phyloP scores from a whole-genome alignment of 2,113 vertebrate genomes.

The Eidolon helvum region DNA sequence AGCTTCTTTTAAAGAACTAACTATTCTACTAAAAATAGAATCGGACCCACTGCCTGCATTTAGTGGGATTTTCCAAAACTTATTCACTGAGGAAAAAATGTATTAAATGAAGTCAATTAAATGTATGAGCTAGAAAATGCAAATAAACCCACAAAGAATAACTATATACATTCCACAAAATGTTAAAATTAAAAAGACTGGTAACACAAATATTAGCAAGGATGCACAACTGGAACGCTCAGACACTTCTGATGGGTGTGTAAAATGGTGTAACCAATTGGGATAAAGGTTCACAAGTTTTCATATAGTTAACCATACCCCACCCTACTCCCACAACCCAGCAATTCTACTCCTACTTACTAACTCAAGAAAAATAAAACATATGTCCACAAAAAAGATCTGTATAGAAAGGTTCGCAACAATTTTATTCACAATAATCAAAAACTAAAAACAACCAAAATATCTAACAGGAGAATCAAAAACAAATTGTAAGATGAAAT shows the following conservation, averaged over 20 bases:
- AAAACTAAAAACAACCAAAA: background rate
- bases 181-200: background rate
- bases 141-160: slow-evolving; percentile 25
- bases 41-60: background rate
- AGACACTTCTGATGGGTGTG: background rate
- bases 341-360: background rate
- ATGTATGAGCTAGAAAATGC: background rate
- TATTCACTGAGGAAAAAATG: background rate
- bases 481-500: background rate
- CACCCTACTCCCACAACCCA: background rate
- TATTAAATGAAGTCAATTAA: slow-evolving; percentile 31
- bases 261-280: background rate
- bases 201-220: background rate
- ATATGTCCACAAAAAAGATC: background rate
- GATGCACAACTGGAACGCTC: background rate
- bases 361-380: background rate
- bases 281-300: background rate
- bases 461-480: background rate
- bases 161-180: background rate
- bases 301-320: background rate
- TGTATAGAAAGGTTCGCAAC: background rate
- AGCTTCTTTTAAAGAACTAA: background rate
- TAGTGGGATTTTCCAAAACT: background rate
- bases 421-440: background rate
- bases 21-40: background rate